Conservation (phyloP, 2,113 vertebrate genomes). For the Oryzias javanicus region DNA sequence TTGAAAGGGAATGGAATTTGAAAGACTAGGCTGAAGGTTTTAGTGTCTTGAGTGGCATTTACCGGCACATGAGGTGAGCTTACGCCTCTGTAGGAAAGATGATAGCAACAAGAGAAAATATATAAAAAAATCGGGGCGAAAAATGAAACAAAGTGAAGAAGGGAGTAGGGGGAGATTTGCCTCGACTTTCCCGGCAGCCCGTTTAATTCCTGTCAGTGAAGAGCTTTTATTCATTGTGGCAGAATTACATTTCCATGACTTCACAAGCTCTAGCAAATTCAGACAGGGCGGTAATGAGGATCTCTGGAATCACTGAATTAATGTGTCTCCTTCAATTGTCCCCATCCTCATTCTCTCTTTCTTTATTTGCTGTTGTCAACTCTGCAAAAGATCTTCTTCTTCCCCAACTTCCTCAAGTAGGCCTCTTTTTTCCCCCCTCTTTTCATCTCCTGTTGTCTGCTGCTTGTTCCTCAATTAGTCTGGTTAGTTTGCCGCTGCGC, state of each 20-base stretch:
- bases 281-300: slow-evolving; percentile 58
- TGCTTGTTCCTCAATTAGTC: slow-evolving; percentile 55
- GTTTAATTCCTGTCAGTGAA: slow-evolving; percentile 54
- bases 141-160: slow-evolving; percentile 1
- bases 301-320: slow-evolving; percentile 53
- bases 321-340: slow-evolving; percentile 43
- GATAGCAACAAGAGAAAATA: not conserved
- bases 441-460: slow-evolving; percentile 44
- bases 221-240: slow-evolving; percentile 61
- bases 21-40: slow-evolving; percentile 30
- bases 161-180: slow-evolving; percentile 39
- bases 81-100: slow-evolving; percentile 7
- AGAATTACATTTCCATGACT: slow-evolving; percentile 67
- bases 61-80: slow-evolving; percentile 14
- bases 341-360: slow-evolving; percentile 35
- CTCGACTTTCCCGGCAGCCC: slow-evolving; percentile 38
- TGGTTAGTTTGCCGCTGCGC: slow-evolving; percentile 45
- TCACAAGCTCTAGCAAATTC: slow-evolving; percentile 55
- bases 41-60: slow-evolving; percentile 33
- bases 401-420: slow-evolving; percentile 32
- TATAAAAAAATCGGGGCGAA: slow-evolving; percentile 10
- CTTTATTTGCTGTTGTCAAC: slow-evolving; percentile 50
- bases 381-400: slow-evolving; percentile 15
- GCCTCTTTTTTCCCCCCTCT: slow-evolving; percentile 23
- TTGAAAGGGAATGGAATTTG: slow-evolving; percentile 23